phyloP scores from a whole-genome alignment of 2,888 invertebrate species.

The Polyploca ridens region DNA sequence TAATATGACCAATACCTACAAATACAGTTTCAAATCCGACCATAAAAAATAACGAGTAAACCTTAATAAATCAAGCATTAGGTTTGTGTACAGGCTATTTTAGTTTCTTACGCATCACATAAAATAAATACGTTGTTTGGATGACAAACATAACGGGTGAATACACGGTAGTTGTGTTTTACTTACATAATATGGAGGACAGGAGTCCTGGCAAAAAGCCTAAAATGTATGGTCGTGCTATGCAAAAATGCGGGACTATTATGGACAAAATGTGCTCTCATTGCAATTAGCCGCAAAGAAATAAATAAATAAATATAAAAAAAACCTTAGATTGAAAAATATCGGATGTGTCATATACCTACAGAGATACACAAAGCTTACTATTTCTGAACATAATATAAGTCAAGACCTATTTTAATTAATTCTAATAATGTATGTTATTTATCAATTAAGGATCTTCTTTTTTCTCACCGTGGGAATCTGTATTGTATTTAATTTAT shows the following conservation, averaged over 20 bases:
- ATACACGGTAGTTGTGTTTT: background rate
- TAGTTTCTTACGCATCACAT: background rate
- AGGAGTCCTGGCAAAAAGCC: background rate
- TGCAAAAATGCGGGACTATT: background rate
- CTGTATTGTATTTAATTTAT: background rate
- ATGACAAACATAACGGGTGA: constrained; percentile 1
- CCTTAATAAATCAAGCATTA: constrained; percentile 1
- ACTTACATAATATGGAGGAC: constrained; percentile 1
- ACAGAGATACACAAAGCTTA: too few relatives aligned
- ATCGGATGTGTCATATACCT: too few relatives aligned
- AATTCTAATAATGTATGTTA: too few relatives aligned
- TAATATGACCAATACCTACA: too few relatives aligned
- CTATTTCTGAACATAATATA: too few relatives aligned
- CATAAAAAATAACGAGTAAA: background rate
- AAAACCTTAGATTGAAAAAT: too few relatives aligned
- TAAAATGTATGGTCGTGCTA: background rate
- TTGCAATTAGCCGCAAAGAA: too few relatives aligned
- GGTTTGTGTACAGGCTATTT: background rate
- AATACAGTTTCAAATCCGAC: background rate
- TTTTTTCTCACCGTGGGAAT: background rate
- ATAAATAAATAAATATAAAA: too few relatives aligned
- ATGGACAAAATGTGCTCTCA: too few relatives aligned
- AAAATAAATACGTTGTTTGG: background rate
- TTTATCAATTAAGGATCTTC: background rate
- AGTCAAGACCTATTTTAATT: background rate